Evolutionary conservation across 2,113 vertebrate species (phyloP), one percentile per base, ranked within the genome.

Genomic region (Hemibagrus wyckioides): DNA sequence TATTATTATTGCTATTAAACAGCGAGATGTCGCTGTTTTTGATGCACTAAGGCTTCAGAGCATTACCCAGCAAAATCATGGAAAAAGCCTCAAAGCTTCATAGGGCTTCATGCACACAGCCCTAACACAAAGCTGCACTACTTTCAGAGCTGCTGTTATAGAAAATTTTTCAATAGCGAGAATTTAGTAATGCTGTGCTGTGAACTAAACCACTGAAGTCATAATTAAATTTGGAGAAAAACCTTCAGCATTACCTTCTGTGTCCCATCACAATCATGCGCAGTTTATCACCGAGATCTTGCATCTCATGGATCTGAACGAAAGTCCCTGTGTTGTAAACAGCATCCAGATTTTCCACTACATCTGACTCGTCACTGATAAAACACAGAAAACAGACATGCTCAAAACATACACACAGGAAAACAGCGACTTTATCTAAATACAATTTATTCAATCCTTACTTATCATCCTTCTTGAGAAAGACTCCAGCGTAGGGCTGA

Each of bases 241-340:
- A 93, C 86, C 90, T 92, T 81, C 21, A 59, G 33, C 1, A 79
- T 91, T 90, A 97, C 97, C 97, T 95, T n/a, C 97, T 95, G 85
- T 99, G 98, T 8, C 98, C 98, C 96, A 99, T 99, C 86, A 99
- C 97, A 0, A 99, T 99, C 98, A 99, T 99, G 1, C 98, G 97
- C 84, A 99, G 89, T 91, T 97, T 98, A 94, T 99, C 98, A 0
- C 98, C 98, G 0, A 99, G 96, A 93, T 99, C 98, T 94, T 99
- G 98, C 98, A 99, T 98, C 90, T 99, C 98, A 6, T 99, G 98
- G 84, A 99, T 99, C 94, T 99, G 98, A 11, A 99, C 97, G 33
- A 99, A 99, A 0, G 98, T 99, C 52, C 98, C 98, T 0, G 96
- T 97, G 89, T 95, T 93, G 90, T 99, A 98, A 89, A 99, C 88